These are phyloP conservation scores for Simalia tracyae DNA, from an alignment of 2,797 vertebrate species.

Conservation along the genomic window DNA sequence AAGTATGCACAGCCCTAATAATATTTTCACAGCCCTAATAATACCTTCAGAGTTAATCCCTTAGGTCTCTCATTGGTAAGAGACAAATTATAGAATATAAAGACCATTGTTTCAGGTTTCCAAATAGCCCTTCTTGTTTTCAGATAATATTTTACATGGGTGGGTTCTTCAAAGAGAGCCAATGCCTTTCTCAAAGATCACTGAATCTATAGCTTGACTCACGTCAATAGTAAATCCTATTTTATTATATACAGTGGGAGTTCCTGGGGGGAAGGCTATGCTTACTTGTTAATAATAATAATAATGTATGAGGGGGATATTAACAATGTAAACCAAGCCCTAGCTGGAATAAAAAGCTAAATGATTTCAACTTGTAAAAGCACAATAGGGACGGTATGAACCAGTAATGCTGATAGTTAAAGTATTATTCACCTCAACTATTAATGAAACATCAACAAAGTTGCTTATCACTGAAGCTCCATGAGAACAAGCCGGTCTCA, in stretches of 20 bases:
- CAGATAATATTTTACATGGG: not conserved
- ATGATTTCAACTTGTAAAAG: not conserved
- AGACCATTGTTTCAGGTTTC: not conserved
- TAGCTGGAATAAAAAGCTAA: not conserved
- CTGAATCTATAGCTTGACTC: not conserved
- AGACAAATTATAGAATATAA: not conserved
- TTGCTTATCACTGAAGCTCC: not conserved
- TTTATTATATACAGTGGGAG: not conserved
- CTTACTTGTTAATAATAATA: not conserved
- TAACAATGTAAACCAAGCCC: not conserved
- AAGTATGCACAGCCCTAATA: not conserved
- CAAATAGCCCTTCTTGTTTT: not conserved
- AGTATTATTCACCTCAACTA: not conserved
- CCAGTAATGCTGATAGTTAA: not conserved
- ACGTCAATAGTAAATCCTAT: not conserved
- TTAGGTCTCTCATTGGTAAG: not conserved
- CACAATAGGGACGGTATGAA: not conserved
- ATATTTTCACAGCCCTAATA: not conserved
- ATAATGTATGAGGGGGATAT: not conserved
- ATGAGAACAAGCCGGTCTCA: not conserved
- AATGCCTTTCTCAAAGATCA: not conserved
- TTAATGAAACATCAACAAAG: not conserved
- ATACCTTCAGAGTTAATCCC: not conserved
- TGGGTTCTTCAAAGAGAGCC: not conserved
- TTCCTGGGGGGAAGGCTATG: not conserved